Percentiles rank a stretch among this genome's conserved stretches.
These are phyloP conservation scores for Enteromius afrohamiltoni DNA, from an alignment of 2,797 vertebrate species.

Conservation along the genomic window DNA sequence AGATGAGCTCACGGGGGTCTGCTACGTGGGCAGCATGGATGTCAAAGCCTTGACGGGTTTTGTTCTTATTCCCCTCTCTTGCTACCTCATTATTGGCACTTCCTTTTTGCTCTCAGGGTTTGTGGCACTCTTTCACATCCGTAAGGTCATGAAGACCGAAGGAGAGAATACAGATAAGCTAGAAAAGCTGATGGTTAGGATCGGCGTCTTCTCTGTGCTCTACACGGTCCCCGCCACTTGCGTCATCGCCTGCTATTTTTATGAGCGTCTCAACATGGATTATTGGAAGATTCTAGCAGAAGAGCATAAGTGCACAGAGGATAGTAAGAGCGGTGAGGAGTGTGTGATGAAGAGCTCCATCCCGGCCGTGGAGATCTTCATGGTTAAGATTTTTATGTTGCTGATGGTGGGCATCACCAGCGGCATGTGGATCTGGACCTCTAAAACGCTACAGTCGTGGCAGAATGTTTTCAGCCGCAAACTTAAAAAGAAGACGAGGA, in stretches of 20 bases:
- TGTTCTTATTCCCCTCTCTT: slow-evolving; percentile 92
- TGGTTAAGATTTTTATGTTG: slow-evolving; percentile 98
- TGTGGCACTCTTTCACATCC: slow-evolving; percentile 96
- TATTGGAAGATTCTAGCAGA: slow-evolving; percentile 87
- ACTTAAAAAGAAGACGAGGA: slow-evolving; percentile 86
- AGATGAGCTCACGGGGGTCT: slow-evolving; percentile 94
- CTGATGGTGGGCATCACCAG: slow-evolving; percentile 97
- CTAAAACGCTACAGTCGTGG: slow-evolving; percentile 97
- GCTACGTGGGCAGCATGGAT: slow-evolving; percentile 98
- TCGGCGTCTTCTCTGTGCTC: slow-evolving; percentile 94
- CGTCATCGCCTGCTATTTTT: slow-evolving; percentile 97
- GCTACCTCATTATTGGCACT: slow-evolving; percentile 93
- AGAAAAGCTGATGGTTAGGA: slow-evolving; percentile 96
- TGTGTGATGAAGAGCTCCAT: slow-evolving; percentile 91
- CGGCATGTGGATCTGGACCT: slow-evolving; percentile 99
- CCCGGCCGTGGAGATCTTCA: slow-evolving; percentile 94
- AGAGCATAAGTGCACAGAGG: slow-evolving; percentile 82
- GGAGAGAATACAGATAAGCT: slow-evolving; percentile 97
- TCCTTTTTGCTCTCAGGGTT: slow-evolving; percentile 96
- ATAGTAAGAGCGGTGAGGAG: slow-evolving; percentile 73
- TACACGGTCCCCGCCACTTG: slow-evolving; percentile 97
- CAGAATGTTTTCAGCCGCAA: slow-evolving; percentile 91
- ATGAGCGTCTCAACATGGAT: slow-evolving; percentile 95
- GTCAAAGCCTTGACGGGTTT: slow-evolving; percentile 93
- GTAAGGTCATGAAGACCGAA: slow-evolving; percentile 95